Conservation (phyloP, 2,888 invertebrate genomes). For the Hybos culiciformis region DNA sequence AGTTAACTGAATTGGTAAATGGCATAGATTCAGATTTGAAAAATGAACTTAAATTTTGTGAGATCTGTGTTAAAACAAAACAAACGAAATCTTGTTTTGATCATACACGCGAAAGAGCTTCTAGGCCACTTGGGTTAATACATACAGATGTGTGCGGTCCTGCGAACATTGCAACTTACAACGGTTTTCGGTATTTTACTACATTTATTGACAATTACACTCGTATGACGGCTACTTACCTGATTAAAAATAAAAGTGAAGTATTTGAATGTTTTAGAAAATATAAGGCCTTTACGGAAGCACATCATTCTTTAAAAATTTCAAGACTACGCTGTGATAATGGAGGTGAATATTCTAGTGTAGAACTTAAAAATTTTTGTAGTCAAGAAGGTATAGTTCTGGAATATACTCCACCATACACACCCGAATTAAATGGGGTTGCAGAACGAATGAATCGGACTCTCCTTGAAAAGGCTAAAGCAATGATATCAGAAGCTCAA, state of each 20-base stretch:
- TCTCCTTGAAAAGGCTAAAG: slow-evolving; percentile 8
- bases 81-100: slow-evolving; percentile 15
- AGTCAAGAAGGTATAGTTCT: slow-evolving; percentile 17
- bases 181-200: slow-evolving; percentile 18
- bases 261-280: slow-evolving; percentile 8
- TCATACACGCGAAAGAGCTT: slow-evolving; percentile 4
- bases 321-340: slow-evolving; percentile 10
- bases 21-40: neutral
- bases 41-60: slow-evolving; percentile 3
- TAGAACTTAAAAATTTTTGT: slow-evolving; percentile 12
- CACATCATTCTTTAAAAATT: slow-evolving; percentile 7
- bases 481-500: slow-evolving; percentile 9
- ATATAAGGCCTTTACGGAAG: slow-evolving; percentile 5
- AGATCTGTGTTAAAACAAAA: slow-evolving; percentile 17
- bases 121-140: slow-evolving; percentile 15
- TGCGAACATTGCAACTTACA: slow-evolving; percentile 16
- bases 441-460: slow-evolving; percentile 7
- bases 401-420: slow-evolving; percentile 10
- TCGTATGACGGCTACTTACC: slow-evolving; percentile 16
- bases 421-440: slow-evolving; percentile 11
- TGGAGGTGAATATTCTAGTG: slow-evolving; percentile 19
- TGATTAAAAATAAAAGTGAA: slow-evolving; percentile 12
- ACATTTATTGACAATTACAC: slow-evolving; percentile 24
- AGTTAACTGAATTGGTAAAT: neutral
- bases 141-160: slow-evolving; percentile 23